phyloP scores from a whole-genome alignment of 2,113 vertebrate species.

The Neodontobutis hainanensis region DNA sequence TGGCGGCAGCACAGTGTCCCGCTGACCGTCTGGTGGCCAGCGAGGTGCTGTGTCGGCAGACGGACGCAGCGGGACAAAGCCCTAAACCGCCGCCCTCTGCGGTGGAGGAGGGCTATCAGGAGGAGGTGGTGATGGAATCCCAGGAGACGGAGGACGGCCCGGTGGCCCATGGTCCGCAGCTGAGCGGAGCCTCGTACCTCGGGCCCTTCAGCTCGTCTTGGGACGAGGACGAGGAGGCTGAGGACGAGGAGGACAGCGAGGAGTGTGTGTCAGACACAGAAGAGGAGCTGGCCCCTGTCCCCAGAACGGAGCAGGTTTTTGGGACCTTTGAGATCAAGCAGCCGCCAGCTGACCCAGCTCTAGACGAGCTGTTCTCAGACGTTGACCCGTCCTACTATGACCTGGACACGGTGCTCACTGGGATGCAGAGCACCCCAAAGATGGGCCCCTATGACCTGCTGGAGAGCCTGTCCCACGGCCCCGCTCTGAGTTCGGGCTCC shows the following conservation, averaged over 20 bases:
- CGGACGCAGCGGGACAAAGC: conserved; percentile 78
- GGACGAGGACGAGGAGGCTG: conserved; percentile 83
- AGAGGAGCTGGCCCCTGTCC: conserved; percentile 65
- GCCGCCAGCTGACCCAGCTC: conserved; percentile 77
- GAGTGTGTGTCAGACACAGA: conserved; percentile 83
- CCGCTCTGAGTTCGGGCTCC: conserved; percentile 79
- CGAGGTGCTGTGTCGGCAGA: conserved; percentile 89
- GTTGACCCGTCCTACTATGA: conserved; percentile 93
- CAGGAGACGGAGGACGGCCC: conserved; percentile 70
- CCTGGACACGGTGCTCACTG: conserved; percentile 93
- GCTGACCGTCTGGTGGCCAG: conserved; percentile 90
- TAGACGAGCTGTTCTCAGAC: conserved; percentile 93
- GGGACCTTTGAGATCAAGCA: conserved; percentile 92
- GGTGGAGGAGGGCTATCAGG: conserved; percentile 77
- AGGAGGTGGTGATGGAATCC: conserved; percentile 78
- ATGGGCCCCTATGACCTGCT: conserved; percentile 87
- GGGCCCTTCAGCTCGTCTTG: conserved; percentile 83
- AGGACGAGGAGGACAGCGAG: conserved; percentile 82
- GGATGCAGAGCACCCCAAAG: conserved; percentile 87
- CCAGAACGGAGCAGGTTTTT: conserved; percentile 92
- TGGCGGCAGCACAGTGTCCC: conserved; percentile 78
- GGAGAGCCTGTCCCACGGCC: conserved; percentile 84
- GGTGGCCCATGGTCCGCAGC: conserved; percentile 70
- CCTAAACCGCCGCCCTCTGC: conserved; percentile 75
- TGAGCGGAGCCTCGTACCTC: conserved; percentile 68